Base-by-base conservation (phyloP, 2,113 vertebrate genomes). In the Euleptes europaea region DNA sequence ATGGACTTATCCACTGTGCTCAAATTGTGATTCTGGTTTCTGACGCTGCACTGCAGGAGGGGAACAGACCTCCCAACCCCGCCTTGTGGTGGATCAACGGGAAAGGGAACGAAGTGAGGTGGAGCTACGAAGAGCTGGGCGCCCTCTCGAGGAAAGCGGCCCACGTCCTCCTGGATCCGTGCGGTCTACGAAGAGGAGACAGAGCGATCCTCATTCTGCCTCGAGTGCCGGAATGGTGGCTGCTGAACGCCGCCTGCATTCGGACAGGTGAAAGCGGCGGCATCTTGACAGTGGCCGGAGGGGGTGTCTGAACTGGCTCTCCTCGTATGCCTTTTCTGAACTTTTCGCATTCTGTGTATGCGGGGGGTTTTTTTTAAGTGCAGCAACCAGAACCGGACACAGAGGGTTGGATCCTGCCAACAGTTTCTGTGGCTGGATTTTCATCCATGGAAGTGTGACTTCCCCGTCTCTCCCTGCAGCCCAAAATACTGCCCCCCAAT, bases 31-130 rank as follows among this genome's bases (percentile, higher is more conserved):
- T 38, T 35, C 44, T 83, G 88, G 42, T 49, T 2, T 4, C 17
- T 84, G 6, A 5, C 57, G 40, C 0, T 12, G 33, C 40, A 84
- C 15, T 69, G 6, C 85, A 96, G 95, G 89, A 88, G 67, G 82
- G 54, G 70, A 90, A 90, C 5, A 85, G 84, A 77, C 72, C 92
- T 3, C 74, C 83, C 70, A 94, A 88, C 14, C 96, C 97, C 72
- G 97, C 97, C 69, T 86, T 98, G 8, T 98, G 97, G 97, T 97
- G 96, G 97, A 94, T 97, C 84, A 95, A 94, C 72, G 95, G 92
- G 51, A 71, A 87, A 83, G 94, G 93, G 40, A 83, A 84, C 1
- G 96, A 97, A 86, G 90, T 96, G 23, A 95, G 94, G 51, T 97
- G 97, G 97, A 95, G 89, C 90, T 98, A 97, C 86, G 88, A 94